Evolutionary conservation across 2,797 vertebrate species (phyloP).

Genomic region (Zalophus californianus): DNA sequence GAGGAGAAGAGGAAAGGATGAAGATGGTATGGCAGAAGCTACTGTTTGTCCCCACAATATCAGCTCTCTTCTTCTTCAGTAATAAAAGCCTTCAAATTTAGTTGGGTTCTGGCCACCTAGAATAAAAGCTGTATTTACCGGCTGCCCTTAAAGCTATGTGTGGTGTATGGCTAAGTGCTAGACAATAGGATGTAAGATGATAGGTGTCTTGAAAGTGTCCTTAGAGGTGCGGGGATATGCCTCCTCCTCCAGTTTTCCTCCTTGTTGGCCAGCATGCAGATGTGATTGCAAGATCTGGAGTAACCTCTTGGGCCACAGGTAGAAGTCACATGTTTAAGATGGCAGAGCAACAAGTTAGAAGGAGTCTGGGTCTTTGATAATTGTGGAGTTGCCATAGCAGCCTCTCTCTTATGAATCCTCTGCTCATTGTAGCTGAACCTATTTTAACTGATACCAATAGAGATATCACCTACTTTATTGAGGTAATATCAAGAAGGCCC

Average conservation of each 20-base stretch:
- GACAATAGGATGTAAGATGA: background rate
- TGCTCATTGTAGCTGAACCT: background rate
- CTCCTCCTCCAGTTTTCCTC: background rate
- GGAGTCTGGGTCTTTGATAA: background rate
- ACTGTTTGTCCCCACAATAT: background rate
- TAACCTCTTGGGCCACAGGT: background rate
- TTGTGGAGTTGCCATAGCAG: background rate
- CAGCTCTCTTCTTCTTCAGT: background rate
- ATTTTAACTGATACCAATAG: background rate
- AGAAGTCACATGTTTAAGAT: background rate
- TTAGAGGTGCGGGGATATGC: background rate
- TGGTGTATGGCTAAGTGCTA: background rate
- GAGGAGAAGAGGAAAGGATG: background rate
- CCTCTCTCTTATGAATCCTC: background rate
- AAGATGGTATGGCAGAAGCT: background rate
- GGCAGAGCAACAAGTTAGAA: background rate
- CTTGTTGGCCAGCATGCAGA: background rate
- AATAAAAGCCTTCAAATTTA: background rate
- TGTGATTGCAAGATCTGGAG: background rate
- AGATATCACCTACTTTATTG: background rate
- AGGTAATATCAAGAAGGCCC: background rate
- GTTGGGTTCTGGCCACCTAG: background rate
- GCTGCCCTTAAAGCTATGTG: background rate
- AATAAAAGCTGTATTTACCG: background rate
- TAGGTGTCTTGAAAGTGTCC: background rate